Evolutionary conservation across 2,888 invertebrate genomes (phyloP).

Genomic region (Trissolcus japonicus): DNA sequence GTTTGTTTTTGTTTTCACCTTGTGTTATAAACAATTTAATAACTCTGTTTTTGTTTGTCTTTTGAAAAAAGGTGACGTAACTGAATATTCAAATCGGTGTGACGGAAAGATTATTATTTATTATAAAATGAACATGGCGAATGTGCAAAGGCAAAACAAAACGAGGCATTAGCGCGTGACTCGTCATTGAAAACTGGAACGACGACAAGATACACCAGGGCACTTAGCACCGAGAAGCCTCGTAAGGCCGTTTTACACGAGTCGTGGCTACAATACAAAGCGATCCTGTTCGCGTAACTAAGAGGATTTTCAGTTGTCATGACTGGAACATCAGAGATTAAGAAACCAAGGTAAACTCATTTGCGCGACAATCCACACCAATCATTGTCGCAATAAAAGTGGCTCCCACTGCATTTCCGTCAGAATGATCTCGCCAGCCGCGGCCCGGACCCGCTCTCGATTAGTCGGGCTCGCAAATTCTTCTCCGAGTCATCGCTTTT

Average conservation of each 20-base stretch:
- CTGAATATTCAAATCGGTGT: no score
- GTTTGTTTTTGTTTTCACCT: no score
- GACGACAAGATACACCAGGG: slow-evolving; percentile 41
- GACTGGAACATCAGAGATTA: slow-evolving; percentile 51
- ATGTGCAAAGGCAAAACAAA: slow-evolving; percentile 7
- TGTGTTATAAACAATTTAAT: no score
- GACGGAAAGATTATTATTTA: no score
- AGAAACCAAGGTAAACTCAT: slow-evolving; percentile 40
- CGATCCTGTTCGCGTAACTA: slow-evolving; percentile 37
- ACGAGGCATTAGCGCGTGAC: slow-evolving; percentile 14
- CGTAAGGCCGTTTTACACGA: slow-evolving; percentile 53
- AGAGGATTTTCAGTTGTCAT: slow-evolving; percentile 51
- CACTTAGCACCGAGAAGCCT: slow-evolving; percentile 46
- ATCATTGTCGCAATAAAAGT: slow-evolving; percentile 11
- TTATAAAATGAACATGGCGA: background rate
- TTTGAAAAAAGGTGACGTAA: no score
- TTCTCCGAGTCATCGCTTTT: slow-evolving; percentile 15
- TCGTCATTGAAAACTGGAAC: slow-evolving; percentile 46
- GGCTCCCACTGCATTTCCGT: no score
- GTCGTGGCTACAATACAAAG: slow-evolving; percentile 41
- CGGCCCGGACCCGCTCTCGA: no score
- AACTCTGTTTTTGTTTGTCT: no score
- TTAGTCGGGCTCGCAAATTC: background rate
- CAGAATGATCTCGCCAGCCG: no score
- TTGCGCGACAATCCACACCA: slow-evolving; percentile 22